Evolutionary conservation across 2,113 vertebrate species (phyloP).

Genomic region (Campylomormyrus numenius): DNA sequence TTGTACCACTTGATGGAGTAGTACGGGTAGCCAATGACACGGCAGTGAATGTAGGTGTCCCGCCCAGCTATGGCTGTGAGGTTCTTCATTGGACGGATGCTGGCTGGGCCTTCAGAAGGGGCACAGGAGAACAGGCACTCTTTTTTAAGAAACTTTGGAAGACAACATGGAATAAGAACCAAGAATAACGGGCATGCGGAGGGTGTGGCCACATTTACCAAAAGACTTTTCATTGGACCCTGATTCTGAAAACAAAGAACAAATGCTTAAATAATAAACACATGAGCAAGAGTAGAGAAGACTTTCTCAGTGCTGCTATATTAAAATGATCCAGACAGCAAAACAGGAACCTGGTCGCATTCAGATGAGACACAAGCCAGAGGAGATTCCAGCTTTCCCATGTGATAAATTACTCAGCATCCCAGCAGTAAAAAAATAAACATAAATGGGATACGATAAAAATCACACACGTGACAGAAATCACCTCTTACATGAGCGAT

Average conservation of each 20-base stretch:
- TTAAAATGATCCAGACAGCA: background rate
- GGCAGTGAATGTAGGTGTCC: slow-evolving; percentile 93
- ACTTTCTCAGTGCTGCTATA: background rate
- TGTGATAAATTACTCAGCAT: slow-evolving; percentile 40
- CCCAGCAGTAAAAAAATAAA: slow-evolving; percentile 11
- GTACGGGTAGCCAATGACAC: slow-evolving; percentile 94
- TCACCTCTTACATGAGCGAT: background rate
- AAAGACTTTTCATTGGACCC: background rate
- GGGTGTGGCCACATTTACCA: slow-evolving; percentile 12
- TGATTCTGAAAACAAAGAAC: background rate
- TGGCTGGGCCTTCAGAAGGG: slow-evolving; percentile 77
- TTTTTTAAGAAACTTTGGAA: slow-evolving; percentile 54
- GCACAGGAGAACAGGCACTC: slow-evolving; percentile 51
- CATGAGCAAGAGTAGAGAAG: background rate
- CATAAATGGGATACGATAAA: background rate
- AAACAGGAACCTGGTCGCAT: background rate
- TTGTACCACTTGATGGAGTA: slow-evolving; percentile 99
- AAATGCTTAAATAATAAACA: background rate
- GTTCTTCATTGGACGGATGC: slow-evolving; percentile 96
- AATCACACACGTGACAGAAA: background rate
- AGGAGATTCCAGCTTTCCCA: slow-evolving; percentile 15
- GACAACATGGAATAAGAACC: slow-evolving; percentile 12
- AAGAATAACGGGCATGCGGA: background rate
- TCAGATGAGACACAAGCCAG: background rate
- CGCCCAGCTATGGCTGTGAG: slow-evolving; percentile 93